Conservation (phyloP, 2,888 invertebrate genomes). For the Agriopis leucophaearia region DNA sequence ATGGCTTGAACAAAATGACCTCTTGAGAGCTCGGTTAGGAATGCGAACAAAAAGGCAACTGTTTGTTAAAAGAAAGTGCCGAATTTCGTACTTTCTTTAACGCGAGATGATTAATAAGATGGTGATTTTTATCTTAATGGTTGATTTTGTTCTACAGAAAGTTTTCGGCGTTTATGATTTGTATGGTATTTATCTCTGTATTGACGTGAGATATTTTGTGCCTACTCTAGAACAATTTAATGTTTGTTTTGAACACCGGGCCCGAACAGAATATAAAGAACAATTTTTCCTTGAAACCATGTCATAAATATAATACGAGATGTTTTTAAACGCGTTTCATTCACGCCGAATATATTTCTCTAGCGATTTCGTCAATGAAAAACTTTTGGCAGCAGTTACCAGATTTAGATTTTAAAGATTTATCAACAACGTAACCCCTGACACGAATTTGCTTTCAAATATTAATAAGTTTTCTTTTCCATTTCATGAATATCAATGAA, state of each 20-base stretch:
- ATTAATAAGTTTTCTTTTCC: slow-evolving; percentile 5
- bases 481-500: slow-evolving; percentile 70
- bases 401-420: slow-evolving; percentile 10
- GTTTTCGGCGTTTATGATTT: slow-evolving; percentile 14
- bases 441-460: background rate
- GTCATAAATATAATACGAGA: slow-evolving; percentile 1
- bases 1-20: slow-evolving; percentile 52
- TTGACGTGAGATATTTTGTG: background rate
- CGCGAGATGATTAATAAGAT: slow-evolving; percentile 18
- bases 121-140: slow-evolving; percentile 17
- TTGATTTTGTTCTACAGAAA: slow-evolving; percentile 12
- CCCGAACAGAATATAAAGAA: background rate
- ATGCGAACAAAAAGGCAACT: slow-evolving; percentile 44
- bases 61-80: slow-evolving; percentile 30
- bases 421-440: background rate
- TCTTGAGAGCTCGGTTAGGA: slow-evolving; percentile 44
- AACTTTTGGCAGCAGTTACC: slow-evolving; percentile 26
- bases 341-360: background rate
- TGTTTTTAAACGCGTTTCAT: slow-evolving; percentile 5
- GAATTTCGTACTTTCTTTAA: slow-evolving; percentile 33
- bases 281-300: slow-evolving; percentile 17
- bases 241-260: background rate
- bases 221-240: background rate
- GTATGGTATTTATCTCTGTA: background rate
- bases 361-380: slow-evolving; percentile 12